phyloP scores from a whole-genome alignment of 2,888 invertebrate genomes.

The Leptura quadrifasciata region DNA sequence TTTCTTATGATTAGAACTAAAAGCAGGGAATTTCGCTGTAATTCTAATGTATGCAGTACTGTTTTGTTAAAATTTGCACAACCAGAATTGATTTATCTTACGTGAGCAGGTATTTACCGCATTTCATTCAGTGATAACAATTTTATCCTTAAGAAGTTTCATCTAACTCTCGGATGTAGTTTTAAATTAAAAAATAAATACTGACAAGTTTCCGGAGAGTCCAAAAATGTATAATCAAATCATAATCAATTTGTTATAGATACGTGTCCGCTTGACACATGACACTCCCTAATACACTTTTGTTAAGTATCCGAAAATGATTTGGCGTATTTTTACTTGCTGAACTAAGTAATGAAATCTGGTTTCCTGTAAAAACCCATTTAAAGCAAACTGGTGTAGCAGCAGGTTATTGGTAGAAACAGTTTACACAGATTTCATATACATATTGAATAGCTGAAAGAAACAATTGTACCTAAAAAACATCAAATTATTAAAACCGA shows the following conservation, averaged over 20 bases:
- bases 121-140: too few species aligned
- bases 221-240: conserved; percentile 12
- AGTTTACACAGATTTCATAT: background rate
- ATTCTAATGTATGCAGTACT: too few species aligned
- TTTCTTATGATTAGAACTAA: too few species aligned
- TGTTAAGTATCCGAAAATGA: conserved; percentile 31
- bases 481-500: background rate
- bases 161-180: background rate
- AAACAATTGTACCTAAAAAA: background rate
- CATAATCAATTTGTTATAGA: conserved; percentile 31
- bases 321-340: conserved; percentile 22
- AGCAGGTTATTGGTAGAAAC: background rate
- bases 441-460: background rate
- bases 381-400: conserved; percentile 4
- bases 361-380: conserved; percentile 16
- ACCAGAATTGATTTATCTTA: too few species aligned
- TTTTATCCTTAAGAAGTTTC: too few species aligned
- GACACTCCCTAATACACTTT: background rate
- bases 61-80: too few species aligned
- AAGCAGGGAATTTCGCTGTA: too few species aligned
- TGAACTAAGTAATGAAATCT: conserved; percentile 5
- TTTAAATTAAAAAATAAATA: background rate
- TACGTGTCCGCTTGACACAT: conserved; percentile 19
- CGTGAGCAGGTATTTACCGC: too few species aligned
- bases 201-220: background rate